Evolutionary conservation across 1,140 invertebrate species (phyloP), one percentile per base, ranked within the genome.

Genomic region (Drosophila carrolli): DNA sequence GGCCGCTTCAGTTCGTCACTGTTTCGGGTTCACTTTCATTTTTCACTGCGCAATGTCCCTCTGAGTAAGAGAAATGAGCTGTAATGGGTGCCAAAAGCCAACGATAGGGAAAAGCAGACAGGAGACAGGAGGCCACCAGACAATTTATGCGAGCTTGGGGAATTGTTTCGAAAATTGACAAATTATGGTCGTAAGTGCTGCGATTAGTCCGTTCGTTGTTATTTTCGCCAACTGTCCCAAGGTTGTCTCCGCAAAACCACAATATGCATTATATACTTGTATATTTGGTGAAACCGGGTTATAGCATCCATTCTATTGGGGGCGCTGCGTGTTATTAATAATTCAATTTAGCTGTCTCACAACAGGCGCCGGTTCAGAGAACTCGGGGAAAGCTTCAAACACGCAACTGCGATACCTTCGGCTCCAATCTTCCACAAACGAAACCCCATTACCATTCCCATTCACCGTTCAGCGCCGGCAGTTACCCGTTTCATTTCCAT

Each of bases 101-200:
- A 46, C 46, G 61, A 66, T 47, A 19, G 65, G 32, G 44, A 48
- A 50, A 53, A 13, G 58, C 37, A 38, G 32, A 75, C 57, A 46
- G 19, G 23, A 60, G 43, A 48, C 57, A 59, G 55, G 56, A 37
- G 47, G 38, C 50, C 50, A 40, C 40, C 61, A 78, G 78, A 78
- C 68, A 78, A 66, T 86, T 85, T 86, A 85, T 86, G 82, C 61
- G 68, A 70, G 68, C 77, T 72, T 62, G 27, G 80, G 76, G 80
- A 89, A 89, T 88, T 88, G 79, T 80, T 88, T 88, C 81, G 83
- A 88, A 88, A 88, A 88, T 89, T 89, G 83, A 89, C 83, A 89
- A 88, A 88, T 88, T 89, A 89, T 80, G 72, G 58, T 72, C 76
- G 62, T 88, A 89, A 88, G 83, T 89, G 84, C 76, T 75, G 73